Evolutionary conservation across 1,140 invertebrate genomes (phyloP).

Genomic region (Glomeris maerens): DNA sequence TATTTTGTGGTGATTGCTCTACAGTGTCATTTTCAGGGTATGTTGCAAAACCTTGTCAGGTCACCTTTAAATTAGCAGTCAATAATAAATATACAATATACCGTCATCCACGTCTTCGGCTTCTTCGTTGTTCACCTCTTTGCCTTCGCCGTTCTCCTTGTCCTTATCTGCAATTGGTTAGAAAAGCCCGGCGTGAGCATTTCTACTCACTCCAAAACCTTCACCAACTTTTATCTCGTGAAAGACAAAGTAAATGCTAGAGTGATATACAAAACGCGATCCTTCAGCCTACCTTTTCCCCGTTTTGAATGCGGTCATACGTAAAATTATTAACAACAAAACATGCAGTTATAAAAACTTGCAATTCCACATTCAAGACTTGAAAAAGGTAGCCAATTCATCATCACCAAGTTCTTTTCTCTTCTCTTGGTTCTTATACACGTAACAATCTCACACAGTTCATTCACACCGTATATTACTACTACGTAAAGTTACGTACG

Average conservation of each 20-base stretch:
- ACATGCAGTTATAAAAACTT: no score
- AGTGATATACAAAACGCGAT: not conserved
- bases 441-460: no score
- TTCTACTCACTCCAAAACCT: slow-evolving; percentile 25
- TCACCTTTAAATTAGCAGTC: not conserved
- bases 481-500: no score
- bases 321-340: no score
- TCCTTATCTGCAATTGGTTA: slow-evolving; percentile 17
- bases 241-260: not conserved
- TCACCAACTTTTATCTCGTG: slow-evolving; percentile 11
- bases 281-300: not conserved
- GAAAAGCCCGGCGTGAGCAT: slow-evolving; percentile 24
- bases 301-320: not conserved
- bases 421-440: no score
- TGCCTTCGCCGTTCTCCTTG: slow-evolving; percentile 23
- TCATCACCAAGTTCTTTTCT: no score
- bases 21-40: no score
- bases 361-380: no score
- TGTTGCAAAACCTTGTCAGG: no score
- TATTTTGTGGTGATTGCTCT: no score
- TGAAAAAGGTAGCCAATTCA: no score
- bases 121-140: slow-evolving; percentile 20
- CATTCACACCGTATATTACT: no score
- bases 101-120: slow-evolving; percentile 16
- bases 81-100: not conserved